Evolutionary conservation across 2,113 vertebrate genomes (phyloP), one percentile per base, ranked within the genome.

Genomic region (Mobula birostris): DNA sequence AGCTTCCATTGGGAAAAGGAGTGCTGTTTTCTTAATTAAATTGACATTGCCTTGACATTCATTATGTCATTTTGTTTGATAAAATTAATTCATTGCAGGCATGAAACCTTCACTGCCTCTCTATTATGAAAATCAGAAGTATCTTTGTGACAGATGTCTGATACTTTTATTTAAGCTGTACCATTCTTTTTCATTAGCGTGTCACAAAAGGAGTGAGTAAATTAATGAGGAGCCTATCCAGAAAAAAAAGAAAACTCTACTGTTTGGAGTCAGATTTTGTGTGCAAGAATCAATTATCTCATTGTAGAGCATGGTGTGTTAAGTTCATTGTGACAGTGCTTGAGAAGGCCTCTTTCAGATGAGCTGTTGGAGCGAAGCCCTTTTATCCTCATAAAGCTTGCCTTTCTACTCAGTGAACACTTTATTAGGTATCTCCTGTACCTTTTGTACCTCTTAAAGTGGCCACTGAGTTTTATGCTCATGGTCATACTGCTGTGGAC

Each of bases 1-100:
- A 32, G 27, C 14, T 66, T 66, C 85, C 85, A 66, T 58, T 63
- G 85, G 85, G 85, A 63, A 88, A n/a, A 88, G 85, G 29, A 15
- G 27, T 66, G 85, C 85, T 88, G 85, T 88, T n/a, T 87, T 61
- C 83, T 88, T 88, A 88, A 88, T 88, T 88, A 88, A 88, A 88
- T 88, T 88, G 85, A 88, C 85, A 88, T 88, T 88, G 58, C 15
- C 27, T 88, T 88, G 85, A 88, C 29, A 61, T 90, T 66, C 61
- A 32, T 66, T 90, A 66, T 90, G 85, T 66, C 61, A 90, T 66
- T 74, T 63, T 90, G 85, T 68, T 90, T 66, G 85, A 90, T 66
- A 90, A 63, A 90, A 90, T 90, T 90, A 90, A 90, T 90, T 90
- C 85, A 90, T 11, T 66, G 14, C 29, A 14, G 77, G 61, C 56